Percentiles rank a stretch among this genome's conserved stretches.
These are phyloP conservation scores for Aelia acuminata DNA, from an alignment of 2,888 invertebrate genomes.

Conservation along the genomic window DNA sequence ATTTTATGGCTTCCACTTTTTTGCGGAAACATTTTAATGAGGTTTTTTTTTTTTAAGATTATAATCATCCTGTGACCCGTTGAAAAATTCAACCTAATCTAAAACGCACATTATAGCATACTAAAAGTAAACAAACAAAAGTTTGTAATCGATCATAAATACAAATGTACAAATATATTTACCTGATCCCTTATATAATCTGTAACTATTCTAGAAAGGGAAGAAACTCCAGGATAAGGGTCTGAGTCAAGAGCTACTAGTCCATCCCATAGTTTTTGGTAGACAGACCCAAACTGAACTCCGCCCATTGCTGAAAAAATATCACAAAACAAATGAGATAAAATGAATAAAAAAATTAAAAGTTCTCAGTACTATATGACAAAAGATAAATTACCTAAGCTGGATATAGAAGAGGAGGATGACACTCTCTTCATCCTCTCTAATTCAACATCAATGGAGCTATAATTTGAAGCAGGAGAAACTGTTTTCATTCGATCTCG, in stretches of 20 bases:
- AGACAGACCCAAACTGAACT: conserved; percentile 79
- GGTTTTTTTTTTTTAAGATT: neutral
- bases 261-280: conserved; percentile 90
- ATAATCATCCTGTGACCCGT: too few relatives aligned
- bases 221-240: conserved; percentile 87
- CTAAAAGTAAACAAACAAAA: neutral
- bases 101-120: too few relatives aligned
- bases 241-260: conserved; percentile 85
- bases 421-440: conserved; percentile 75
- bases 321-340: neutral
- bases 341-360: neutral
- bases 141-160: neutral
- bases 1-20: too few relatives aligned
- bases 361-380: neutral
- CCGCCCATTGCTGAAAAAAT: conserved; percentile 19
- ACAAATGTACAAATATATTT: conserved; percentile 63
- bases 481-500: conserved; percentile 70
- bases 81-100: too few relatives aligned
- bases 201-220: conserved; percentile 84
- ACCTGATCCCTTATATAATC: conserved; percentile 84
- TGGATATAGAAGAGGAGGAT: conserved; percentile 80
- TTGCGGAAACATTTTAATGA: too few relatives aligned
- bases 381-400: conserved; percentile 70
- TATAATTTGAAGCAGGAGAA: conserved; percentile 67
- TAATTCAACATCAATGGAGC: conserved; percentile 62